Base-by-base conservation (phyloP, 2,113 vertebrate species). In the Engraulis encrasicolus region DNA sequence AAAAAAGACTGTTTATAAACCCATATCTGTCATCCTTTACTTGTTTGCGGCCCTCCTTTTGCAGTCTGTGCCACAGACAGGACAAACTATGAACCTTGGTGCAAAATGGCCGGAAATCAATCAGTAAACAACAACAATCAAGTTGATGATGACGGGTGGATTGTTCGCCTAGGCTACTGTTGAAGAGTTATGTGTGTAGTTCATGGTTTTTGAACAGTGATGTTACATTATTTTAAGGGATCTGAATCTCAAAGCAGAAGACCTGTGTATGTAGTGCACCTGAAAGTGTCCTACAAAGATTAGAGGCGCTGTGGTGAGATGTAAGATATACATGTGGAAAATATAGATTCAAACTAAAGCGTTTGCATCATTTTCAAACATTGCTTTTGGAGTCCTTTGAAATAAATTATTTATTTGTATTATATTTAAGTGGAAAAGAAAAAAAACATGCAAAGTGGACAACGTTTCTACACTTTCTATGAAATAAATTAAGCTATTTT, bases 351-450 rank as follows among this genome's bases (percentile, higher is more conserved):
- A 31, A 34, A 74, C 66, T 74, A 86, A 91, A 91, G 78, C 92
- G 95, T 95, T 88, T 86, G 93, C 95, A 94, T 87, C 92, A 95
- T 95, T 94, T 91, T 95, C 95, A 95, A 93, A 94, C 94, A 94
- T 91, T 96, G 93, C 94, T 94, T 95, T 96, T 95, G 96, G 94
- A 95, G 93, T 96, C 95, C 95, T 96, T 89, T 94, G 90, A 88
- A 87, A 89, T 90, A 96, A 97, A 95, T 97, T 99, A 99, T 99
- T 99, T 99, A 99, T 99, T 98, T 97, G 96, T 96, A 96, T 96
- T 95, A 95, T 97, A 97, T 98, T 98, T 97, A 97, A 98, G 86
- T 91, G 88, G 85, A 96, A 95, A 88, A 87, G 88, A 85, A 96
- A 95, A 88, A 87, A 88, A 89, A 92, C 82, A 85, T 82, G 61